phyloP scores from a whole-genome alignment of 2,797 vertebrate species.

The Nyctalus aviator region DNA sequence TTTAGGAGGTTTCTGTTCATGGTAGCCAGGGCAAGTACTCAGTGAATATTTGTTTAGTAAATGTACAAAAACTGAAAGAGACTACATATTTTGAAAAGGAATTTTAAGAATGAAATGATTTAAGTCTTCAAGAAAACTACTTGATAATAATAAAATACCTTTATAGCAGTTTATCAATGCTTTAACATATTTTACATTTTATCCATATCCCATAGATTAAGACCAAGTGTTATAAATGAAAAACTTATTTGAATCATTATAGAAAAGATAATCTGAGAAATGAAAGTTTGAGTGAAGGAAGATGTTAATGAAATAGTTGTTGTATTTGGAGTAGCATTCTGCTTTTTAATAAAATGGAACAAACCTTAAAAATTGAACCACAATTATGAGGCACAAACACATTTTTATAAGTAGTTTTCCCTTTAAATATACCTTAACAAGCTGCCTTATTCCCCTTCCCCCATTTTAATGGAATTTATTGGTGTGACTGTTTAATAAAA shows the following conservation, averaged over 20 bases:
- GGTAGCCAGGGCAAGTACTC: not conserved
- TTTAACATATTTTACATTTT: not conserved
- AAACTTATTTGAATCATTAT: constrained; percentile 35
- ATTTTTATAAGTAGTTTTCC: constrained; percentile 44
- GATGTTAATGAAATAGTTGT: not conserved
- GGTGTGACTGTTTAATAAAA: not conserved
- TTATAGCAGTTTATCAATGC: constrained; percentile 7
- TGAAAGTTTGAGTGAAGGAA: not conserved
- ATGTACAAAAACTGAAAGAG: not conserved
- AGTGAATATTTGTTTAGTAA: not conserved
- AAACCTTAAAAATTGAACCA: constrained; percentile 14
- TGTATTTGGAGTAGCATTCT: not conserved
- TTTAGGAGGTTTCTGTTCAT: not conserved
- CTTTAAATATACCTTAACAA: not conserved
- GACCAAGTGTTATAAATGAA: constrained; percentile 25
- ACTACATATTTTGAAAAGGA: not conserved
- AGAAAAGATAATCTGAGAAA: constrained; percentile 41
- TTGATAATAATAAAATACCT: constrained; percentile 28
- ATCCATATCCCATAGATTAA: not conserved
- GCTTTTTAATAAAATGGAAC: constrained; percentile 46
- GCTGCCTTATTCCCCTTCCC: not conserved
- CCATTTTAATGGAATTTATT: not conserved
- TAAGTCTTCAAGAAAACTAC: not conserved
- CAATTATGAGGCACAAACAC: not conserved
- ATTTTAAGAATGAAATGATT: constrained; percentile 15